Conservation (phyloP, 2,113 vertebrate species). For the Dryoscopus gambensis region DNA sequence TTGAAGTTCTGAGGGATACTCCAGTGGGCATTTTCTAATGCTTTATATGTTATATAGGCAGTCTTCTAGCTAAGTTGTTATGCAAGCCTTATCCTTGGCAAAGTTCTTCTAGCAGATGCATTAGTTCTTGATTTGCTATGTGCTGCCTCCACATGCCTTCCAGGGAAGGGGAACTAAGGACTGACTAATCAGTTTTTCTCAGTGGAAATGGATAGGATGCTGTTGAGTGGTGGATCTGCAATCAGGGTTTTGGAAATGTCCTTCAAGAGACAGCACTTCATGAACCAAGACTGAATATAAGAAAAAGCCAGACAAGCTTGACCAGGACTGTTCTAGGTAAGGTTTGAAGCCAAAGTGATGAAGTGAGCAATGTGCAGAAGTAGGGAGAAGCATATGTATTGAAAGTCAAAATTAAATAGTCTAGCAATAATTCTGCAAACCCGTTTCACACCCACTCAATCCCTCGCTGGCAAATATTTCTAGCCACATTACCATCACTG, state of each 20-base stretch:
- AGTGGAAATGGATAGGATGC: background rate
- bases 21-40: background rate
- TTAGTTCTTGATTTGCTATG: background rate
- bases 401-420: background rate
- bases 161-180: background rate
- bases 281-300: background rate
- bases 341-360: background rate
- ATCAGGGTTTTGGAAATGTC: background rate
- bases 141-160: background rate
- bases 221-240: background rate
- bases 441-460: background rate
- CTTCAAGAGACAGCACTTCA: background rate
- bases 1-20: background rate
- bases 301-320: background rate
- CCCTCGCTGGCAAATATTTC: constrained; percentile 26
- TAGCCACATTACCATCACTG: background rate
- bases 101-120: background rate
- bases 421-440: constrained; percentile 4
- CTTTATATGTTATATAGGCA: background rate
- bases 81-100: background rate
- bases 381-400: background rate
- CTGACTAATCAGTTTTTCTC: background rate
- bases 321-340: background rate
- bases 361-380: background rate
- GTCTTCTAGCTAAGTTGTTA: background rate